Base-by-base conservation (phyloP, 2,888 invertebrate species). In the Cryptophagus acutangulus region DNA sequence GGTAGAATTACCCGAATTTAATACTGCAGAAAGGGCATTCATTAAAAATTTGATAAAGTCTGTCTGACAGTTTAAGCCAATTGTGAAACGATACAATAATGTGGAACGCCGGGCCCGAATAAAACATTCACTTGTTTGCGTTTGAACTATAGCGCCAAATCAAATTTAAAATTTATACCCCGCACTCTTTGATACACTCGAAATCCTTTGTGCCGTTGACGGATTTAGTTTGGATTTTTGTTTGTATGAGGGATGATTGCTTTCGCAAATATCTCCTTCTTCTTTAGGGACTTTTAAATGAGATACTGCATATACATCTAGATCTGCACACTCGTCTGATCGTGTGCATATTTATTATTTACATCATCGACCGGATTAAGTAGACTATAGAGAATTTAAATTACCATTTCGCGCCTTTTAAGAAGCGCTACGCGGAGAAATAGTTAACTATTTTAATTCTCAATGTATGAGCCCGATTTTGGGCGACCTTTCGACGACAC, bases 81-180 rank as follows among this genome's bases (percentile, higher is more conserved):
- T 67, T 67, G 65, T 48, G 56, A 57, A 57, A 51, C 55, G 60
- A 62, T 59, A 57, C 58, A 57, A 54, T 48, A 48, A 34, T 48
- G 42, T 46, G 48, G 42, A 43, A 44, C 45, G 43, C 43, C 43
- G 48, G 49, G 41, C 52, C 50, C 59, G 60, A 61, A 65, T 65
- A 54, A 62, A 64, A 62, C 61, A 63, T 62, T 63, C 62, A 65
- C 61, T 63, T 63, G 62, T 64, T 65, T 62, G 59, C 63, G 61
- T 60, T 64, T 60, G 54, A 60, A 58, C 59, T 58, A 51, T 48
- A 55, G 58, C 61, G 58, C 59, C 55, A 66, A 68, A 68, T 68
- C 65, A 57, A 67, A 67, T 68, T 68, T 67, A 68, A 67, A 67
- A 68, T 68, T 68, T 66, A 67, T 65, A 57, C 56, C 51, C 28